Conservation (phyloP, 2,113 vertebrate species). For the Mormyrus iriodes region DNA sequence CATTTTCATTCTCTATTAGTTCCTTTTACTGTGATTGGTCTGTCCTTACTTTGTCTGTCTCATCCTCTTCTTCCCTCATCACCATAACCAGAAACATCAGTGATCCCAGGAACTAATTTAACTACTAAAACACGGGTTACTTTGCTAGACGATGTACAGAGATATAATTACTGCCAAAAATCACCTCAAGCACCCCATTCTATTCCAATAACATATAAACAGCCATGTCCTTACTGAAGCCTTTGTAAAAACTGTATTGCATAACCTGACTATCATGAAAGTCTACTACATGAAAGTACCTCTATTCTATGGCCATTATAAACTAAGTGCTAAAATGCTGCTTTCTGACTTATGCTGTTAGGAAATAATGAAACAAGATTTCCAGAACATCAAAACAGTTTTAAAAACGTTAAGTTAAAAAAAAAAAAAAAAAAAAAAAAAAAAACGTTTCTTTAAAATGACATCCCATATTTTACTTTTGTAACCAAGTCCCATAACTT, state of each 20-base stretch:
- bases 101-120: not conserved
- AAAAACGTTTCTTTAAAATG: not conserved
- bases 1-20: not conserved
- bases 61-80: not conserved
- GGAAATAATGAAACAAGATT: not conserved
- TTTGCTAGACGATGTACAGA: not conserved
- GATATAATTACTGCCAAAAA: not conserved
- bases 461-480: not conserved
- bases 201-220: not conserved
- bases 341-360: not conserved
- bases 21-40: not conserved
- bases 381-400: not conserved
- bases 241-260: not conserved
- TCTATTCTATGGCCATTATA: not conserved
- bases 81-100: not conserved
- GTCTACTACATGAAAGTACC: not conserved
- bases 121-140: not conserved
- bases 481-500: not conserved
- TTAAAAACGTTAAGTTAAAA: no score
- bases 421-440: not conserved
- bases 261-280: not conserved
- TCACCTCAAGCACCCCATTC: not conserved
- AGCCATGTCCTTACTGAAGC: not conserved
- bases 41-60: not conserved
- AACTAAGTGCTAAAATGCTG: not conserved